Percentiles rank a stretch among this genome's conserved stretches.
phyloP scores from a whole-genome alignment of 2,113 vertebrate species.

The Speoplatyrhinus poulsoni region DNA sequence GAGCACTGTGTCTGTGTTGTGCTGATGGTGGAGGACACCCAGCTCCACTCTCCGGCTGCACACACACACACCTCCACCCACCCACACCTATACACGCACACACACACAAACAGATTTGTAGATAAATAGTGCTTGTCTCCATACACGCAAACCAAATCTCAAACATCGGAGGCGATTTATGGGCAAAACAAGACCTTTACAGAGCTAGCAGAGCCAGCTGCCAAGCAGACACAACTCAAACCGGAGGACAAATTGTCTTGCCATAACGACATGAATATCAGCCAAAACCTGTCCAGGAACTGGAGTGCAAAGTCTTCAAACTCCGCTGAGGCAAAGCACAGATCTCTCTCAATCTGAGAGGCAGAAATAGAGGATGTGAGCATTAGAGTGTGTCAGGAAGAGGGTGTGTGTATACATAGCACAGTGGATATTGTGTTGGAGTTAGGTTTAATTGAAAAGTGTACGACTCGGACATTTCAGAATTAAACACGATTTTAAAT shows the following conservation, averaged over 20 bases:
- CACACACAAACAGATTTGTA: background rate
- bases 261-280: slow-evolving; percentile 43
- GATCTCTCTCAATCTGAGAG: slow-evolving; percentile 87
- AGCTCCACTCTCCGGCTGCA: slow-evolving; percentile 92
- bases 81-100: background rate
- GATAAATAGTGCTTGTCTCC: slow-evolving; percentile 14
- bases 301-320: slow-evolving; percentile 98
- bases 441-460: no score
- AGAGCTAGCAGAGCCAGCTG: slow-evolving; percentile 9
- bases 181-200: background rate
- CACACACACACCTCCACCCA: slow-evolving; percentile 4
- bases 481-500: no score
- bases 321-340: slow-evolving; percentile 93
- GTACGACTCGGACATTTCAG: no score
- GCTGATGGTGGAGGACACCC: slow-evolving; percentile 96
- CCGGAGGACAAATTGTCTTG: slow-evolving; percentile 37
- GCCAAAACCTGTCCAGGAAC: slow-evolving; percentile 92
- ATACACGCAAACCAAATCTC: background rate
- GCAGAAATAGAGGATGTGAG: slow-evolving; percentile 5
- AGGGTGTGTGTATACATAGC: background rate
- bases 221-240: slow-evolving; percentile 41
- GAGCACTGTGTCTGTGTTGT: slow-evolving; percentile 96
- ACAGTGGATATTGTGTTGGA: no score
- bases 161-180: background rate
- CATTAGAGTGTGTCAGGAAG: slow-evolving; percentile 25